Evolutionary conservation across 2,797 vertebrate species (phyloP).

Genomic region (Myoxocephalus aenaeus): DNA sequence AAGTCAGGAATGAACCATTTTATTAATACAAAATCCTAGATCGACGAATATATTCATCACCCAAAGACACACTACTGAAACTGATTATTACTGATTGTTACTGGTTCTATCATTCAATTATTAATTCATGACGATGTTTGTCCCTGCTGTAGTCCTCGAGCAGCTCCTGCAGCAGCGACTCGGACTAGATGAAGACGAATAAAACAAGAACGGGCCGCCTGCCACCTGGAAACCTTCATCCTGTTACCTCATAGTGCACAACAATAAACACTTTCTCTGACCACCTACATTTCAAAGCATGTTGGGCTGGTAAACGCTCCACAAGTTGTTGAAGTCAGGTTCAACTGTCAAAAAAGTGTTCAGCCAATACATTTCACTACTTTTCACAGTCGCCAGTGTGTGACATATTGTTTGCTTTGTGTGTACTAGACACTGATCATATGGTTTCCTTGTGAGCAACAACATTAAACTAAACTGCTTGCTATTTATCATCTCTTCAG

Average conservation of each 20-base stretch:
- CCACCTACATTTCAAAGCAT: background rate
- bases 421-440: background rate
- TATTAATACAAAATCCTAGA: background rate
- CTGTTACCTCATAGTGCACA: background rate
- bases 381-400: background rate
- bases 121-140: constrained; percentile 3
- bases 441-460: background rate
- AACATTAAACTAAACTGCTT: background rate
- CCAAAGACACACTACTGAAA: background rate
- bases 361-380: background rate
- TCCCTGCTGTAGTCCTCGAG: constrained; percentile 46
- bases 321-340: background rate
- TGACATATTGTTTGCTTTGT: background rate
- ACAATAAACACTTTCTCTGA: background rate
- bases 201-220: background rate
- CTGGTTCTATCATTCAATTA: background rate
- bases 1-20: background rate
- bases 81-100: background rate
- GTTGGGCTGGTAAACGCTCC: too few species aligned
- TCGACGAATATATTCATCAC: background rate
- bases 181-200: constrained; percentile 39
- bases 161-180: constrained; percentile 67
- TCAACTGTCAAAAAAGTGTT: background rate
- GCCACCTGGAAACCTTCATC: background rate
- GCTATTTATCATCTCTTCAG: background rate